A percentile compares a stretch with the other conserved stretches of the same genome.
phyloP scores from a whole-genome alignment of 2,113 vertebrate genomes.

The Helogale parvula region DNA sequence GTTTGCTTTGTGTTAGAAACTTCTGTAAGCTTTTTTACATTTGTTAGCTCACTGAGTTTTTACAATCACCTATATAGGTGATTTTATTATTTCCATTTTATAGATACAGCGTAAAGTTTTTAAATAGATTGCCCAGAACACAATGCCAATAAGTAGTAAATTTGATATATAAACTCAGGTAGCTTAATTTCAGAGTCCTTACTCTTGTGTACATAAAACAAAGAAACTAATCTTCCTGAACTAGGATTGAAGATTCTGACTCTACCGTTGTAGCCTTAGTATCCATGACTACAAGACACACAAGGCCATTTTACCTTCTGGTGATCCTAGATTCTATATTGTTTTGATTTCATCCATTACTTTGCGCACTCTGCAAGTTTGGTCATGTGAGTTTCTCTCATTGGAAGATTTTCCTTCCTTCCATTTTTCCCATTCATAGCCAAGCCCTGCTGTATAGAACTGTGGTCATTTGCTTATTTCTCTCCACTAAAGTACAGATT shows the following conservation, averaged over 20 bases:
- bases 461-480: background rate
- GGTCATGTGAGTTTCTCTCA: background rate
- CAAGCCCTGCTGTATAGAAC: background rate
- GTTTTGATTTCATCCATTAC: background rate
- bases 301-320: background rate
- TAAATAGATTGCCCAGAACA: background rate
- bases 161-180: background rate
- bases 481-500: background rate
- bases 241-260: background rate
- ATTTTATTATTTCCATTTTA: constrained; percentile 18
- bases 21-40: background rate
- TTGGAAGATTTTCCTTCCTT: background rate
- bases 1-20: background rate
- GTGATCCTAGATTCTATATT: background rate
- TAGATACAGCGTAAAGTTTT: background rate
- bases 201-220: background rate
- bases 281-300: background rate
- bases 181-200: background rate
- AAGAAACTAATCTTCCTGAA: background rate
- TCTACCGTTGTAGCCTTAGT: background rate
- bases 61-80: background rate
- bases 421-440: background rate
- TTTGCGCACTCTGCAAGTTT: background rate
- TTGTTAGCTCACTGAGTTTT: background rate
- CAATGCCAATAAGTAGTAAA: background rate